These are phyloP conservation scores for Falco concolor DNA, from an alignment of 2,797 vertebrate genomes.

Conservation along the genomic window DNA sequence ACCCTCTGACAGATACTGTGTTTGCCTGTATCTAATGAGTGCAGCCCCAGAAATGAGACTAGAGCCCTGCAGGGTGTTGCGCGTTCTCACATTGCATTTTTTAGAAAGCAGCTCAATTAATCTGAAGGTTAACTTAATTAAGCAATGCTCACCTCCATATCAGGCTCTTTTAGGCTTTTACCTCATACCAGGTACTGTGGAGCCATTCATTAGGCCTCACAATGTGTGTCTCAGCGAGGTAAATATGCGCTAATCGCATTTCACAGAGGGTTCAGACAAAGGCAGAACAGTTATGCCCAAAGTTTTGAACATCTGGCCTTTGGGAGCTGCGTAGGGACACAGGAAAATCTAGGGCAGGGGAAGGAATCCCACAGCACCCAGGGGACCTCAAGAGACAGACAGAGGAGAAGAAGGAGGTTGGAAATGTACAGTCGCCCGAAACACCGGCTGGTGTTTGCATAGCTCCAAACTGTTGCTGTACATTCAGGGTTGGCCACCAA, in stretches of 20 bases:
- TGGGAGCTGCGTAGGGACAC: not conserved
- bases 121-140: constrained; percentile 43
- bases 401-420: not conserved
- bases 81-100: not conserved
- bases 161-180: not conserved
- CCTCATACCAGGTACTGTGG: not conserved
- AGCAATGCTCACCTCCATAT: constrained; percentile 31
- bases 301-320: not conserved
- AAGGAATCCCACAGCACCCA: not conserved
- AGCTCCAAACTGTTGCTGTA: not conserved
- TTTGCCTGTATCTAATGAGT: not conserved
- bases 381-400: rapidly evolving
- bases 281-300: not conserved
- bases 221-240: not conserved
- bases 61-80: not conserved
- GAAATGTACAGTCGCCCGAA: rapidly evolving
- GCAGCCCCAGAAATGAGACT: not conserved
- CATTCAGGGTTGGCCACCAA: not conserved
- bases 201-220: not conserved
- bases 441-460: rapidly evolving
- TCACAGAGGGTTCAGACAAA: not conserved
- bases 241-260: not conserved
- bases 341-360: not conserved
- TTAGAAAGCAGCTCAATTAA: constrained; percentile 7
- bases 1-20: not conserved